Conservation (phyloP, 1,140 invertebrate species). For the Drosophila santomea region DNA sequence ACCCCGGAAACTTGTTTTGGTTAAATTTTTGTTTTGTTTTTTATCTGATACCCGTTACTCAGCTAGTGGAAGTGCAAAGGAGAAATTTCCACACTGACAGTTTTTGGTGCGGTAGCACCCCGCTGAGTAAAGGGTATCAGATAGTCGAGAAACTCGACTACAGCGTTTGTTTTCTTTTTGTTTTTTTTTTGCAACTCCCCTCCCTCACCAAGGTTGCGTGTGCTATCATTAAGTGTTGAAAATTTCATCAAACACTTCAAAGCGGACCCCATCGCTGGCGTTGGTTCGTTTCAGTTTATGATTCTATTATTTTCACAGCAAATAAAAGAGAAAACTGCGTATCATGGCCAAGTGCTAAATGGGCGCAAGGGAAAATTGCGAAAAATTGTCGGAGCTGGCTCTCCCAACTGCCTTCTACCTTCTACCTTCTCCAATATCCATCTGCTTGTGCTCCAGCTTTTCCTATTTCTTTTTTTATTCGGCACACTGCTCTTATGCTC, state of each 20-base stretch:
- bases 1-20: no score
- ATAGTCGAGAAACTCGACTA: no score
- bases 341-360: constrained; percentile 81
- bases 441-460: no score
- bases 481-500: constrained; percentile 13
- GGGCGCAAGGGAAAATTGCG: constrained; percentile 77
- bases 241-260: constrained; percentile 83
- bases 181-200: constrained; percentile 3
- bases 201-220: constrained; percentile 51
- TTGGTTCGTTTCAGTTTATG: constrained; percentile 74
- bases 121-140: no score
- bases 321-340: constrained; percentile 82
- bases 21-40: no score
- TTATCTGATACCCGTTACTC: no score
- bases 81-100: no score
- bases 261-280: constrained; percentile 43
- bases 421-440: not conserved
- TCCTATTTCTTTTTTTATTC: constrained; percentile 9
- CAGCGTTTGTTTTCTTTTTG: no score
- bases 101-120: no score
- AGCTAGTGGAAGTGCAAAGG: no score
- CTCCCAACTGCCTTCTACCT: constrained; percentile 12
- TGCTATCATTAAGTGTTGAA: constrained; percentile 82
- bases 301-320: constrained; percentile 83
- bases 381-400: constrained; percentile 54